Evolutionary conservation across 2,888 invertebrate species (phyloP), one percentile per base, ranked within the genome.

Genomic region (Tuta absoluta): DNA sequence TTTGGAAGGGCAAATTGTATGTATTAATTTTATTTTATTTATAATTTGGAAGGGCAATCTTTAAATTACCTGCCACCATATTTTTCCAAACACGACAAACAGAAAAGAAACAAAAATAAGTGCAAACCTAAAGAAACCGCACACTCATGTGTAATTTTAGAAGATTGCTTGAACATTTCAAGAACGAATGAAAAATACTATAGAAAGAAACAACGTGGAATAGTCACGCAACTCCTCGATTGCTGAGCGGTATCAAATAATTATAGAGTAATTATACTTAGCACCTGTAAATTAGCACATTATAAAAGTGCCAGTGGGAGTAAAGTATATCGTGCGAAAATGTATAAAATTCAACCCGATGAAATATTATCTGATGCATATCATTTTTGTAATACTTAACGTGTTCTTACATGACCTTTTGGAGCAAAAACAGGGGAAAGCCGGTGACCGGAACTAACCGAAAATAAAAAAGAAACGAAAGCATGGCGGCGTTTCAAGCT

Each of bases 401-500:
- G 45, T 19, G 59, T 19, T 62, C 53, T 7, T 37, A 65, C 62
- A 53, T 57, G 58, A 63, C 65, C 62, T 63, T 63, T 65, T 62
- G 28, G 51, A 51, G 49, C 59, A 62, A 48, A 56, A 61, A 56
- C 56, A 17, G 24, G 62, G 68, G 70, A 67, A 70, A 71, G 63
- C 62, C 65, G 63, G 65, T 67, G 68, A 70, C 69, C 69, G 69
- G 72, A 75, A 74, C 73, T 74, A 74, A 72, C 71, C 67, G 73
- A 68, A 72, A 75, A 67, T 71, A 74, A 72, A 71, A 69, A 69
- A 67, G 70, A 69, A 72, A 72, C 70, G 74, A 76, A 75, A 86
- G 80, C 78, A 85, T 81, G 81, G 81, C 81, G 73, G 80, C 78
- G 78, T 82, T 84, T 79, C 79, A 77, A 82, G 82, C 81, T 81